Evolutionary conservation across 2,113 vertebrate species (phyloP).

Genomic region (Cepphus grylle): DNA sequence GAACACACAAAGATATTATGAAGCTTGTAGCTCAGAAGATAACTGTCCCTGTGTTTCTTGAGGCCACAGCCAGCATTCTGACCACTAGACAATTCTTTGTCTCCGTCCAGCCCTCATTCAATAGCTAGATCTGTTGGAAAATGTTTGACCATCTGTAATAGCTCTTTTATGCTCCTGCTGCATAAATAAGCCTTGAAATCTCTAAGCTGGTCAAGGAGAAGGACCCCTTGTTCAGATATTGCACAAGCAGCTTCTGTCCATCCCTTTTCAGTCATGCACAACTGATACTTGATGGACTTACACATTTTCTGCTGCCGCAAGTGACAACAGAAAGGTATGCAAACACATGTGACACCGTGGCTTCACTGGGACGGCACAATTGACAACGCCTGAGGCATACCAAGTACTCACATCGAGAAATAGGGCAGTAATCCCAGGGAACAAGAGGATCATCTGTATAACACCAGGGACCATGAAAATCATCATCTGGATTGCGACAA

Average conservation of each 20-base stretch:
- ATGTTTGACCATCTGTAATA: constrained; percentile 45
- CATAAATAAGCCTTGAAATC: constrained; percentile 43
- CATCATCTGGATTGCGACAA: constrained; percentile 95
- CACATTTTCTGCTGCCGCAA: background rate
- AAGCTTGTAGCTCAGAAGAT: background rate
- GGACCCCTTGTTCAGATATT: background rate
- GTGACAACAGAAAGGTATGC: background rate
- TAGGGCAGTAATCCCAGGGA: constrained; percentile 94
- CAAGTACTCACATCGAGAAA: constrained; percentile 89
- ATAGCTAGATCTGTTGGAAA: constrained; percentile 33
- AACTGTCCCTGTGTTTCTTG: constrained; percentile 29
- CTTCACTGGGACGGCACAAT: background rate
- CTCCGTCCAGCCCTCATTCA: background rate
- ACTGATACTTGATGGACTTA: background rate
- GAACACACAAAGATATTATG: background rate
- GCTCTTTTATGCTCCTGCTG: constrained; percentile 23
- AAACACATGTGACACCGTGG: background rate
- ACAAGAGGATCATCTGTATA: constrained; percentile 88
- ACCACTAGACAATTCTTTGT: constrained; percentile 40
- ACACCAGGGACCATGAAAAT: constrained; percentile 98
- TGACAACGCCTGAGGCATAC: background rate
- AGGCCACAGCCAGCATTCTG: constrained; percentile 13
- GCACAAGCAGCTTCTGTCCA: constrained; percentile 25
- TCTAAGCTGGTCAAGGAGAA: constrained; percentile 35
- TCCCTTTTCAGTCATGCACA: constrained; percentile 5